Conservation (phyloP, 2,113 vertebrate genomes). For the Sterrhoptilus dennistouni region DNA sequence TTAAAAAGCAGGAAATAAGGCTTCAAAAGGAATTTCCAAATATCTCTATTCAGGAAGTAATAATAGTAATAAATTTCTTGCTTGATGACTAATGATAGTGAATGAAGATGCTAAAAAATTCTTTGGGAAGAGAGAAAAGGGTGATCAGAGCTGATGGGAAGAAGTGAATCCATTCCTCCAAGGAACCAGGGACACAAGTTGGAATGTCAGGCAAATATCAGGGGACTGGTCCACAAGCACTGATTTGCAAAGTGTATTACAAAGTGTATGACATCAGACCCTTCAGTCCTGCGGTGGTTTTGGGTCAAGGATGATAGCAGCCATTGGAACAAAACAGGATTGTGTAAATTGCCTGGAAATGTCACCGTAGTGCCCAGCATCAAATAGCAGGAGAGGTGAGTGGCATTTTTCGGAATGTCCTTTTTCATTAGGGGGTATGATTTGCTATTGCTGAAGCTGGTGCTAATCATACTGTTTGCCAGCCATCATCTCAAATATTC, state of each 20-base stretch:
- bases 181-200: neutral
- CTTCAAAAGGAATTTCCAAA: neutral
- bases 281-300: neutral
- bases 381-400: neutral
- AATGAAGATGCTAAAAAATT: neutral
- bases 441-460: neutral
- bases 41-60: neutral
- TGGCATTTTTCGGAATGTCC: neutral
- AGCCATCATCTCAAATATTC: neutral
- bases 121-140: neutral
- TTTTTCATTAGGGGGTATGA: neutral
- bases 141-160: neutral
- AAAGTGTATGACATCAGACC: neutral
- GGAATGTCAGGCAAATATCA: neutral
- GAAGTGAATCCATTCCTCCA: neutral
- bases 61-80: neutral
- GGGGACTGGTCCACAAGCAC: neutral
- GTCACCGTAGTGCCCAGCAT: neutral
- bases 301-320: neutral
- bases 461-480: neutral
- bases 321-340: neutral
- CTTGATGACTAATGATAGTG: neutral
- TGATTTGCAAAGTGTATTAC: neutral
- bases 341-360: neutral
- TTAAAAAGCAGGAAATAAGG: neutral